phyloP scores from a whole-genome alignment of 2,113 vertebrate genomes.

The Ageneiosus marmoratus region DNA sequence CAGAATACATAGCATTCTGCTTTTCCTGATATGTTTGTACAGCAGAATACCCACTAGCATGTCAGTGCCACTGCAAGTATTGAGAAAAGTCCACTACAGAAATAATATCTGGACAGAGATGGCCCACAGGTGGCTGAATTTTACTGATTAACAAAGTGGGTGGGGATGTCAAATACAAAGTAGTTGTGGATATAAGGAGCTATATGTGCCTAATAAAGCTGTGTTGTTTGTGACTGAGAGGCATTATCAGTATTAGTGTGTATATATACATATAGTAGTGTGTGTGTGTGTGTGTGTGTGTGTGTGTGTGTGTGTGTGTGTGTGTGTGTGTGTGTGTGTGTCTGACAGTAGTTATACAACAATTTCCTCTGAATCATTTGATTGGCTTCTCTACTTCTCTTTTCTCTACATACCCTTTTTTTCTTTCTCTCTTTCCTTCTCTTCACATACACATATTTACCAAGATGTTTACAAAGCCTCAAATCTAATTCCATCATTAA shows the following conservation, averaged over 20 bases:
- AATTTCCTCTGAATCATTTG: not conserved
- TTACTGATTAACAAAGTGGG: not conserved
- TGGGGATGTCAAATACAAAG: not conserved
- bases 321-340: not conserved
- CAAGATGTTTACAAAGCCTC: slow-evolving; percentile 31
- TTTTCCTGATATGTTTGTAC: not conserved
- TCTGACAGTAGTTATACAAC: not conserved
- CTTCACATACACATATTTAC: not conserved
- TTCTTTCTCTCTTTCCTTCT: not conserved
- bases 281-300: not conserved
- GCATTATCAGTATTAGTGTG: too few relatives aligned
- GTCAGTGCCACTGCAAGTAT: not conserved
- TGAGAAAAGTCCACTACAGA: slow-evolving; percentile 20
- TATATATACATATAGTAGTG: not conserved
- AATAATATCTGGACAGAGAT: slow-evolving; percentile 7
- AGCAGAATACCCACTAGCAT: slow-evolving; percentile 15
- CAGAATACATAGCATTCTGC: not conserved
- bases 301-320: not conserved
- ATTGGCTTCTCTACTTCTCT: not conserved
- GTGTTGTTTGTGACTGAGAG: too few relatives aligned
- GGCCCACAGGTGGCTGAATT: too few relatives aligned
- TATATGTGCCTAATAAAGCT: not conserved
- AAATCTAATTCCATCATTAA: slow-evolving; percentile 38
- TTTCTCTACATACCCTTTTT: not conserved
- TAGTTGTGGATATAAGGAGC: not conserved